These are phyloP conservation scores for Rynchops niger DNA, from an alignment of 2,113 vertebrate species.

Conservation along the genomic window DNA sequence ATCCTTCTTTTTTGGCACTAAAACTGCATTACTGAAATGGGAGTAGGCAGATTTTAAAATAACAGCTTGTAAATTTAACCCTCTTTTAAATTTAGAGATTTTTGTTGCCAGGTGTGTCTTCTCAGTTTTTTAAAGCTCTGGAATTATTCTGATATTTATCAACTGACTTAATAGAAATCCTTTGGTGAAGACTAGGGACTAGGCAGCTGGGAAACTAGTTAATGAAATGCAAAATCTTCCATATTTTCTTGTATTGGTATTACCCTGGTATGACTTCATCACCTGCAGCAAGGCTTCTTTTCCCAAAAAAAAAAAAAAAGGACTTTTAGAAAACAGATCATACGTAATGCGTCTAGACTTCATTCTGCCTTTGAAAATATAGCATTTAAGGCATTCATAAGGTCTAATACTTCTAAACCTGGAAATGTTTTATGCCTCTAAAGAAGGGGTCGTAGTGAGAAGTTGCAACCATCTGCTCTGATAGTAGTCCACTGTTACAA, in stretches of 20 bases:
- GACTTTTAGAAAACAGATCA: background rate
- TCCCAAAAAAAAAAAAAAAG: background rate
- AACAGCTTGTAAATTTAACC: background rate
- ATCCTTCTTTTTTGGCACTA: slow-evolving; percentile 6
- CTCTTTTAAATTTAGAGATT: background rate
- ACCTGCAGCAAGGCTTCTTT: background rate
- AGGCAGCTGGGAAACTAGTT: background rate
- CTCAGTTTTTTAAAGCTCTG: background rate
- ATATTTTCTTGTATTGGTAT: background rate
- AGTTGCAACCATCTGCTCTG: background rate
- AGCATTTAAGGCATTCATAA: background rate
- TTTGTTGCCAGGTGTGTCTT: background rate
- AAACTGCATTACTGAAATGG: slow-evolving; percentile 14
- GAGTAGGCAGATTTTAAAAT: slow-evolving; percentile 30
- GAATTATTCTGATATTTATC: background rate
- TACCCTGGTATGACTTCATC: background rate
- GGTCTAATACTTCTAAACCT: background rate
- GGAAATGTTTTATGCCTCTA: background rate
- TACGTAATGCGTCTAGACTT: background rate
- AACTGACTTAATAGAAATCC: background rate
- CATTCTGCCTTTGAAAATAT: background rate
- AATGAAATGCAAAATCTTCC: background rate
- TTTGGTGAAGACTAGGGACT: background rate
- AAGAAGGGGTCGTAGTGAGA: background rate
- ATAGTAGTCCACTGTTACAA: background rate